phyloP scores from a whole-genome alignment of 2,797 vertebrate genomes.

The Parotocinclus haroldoi region DNA sequence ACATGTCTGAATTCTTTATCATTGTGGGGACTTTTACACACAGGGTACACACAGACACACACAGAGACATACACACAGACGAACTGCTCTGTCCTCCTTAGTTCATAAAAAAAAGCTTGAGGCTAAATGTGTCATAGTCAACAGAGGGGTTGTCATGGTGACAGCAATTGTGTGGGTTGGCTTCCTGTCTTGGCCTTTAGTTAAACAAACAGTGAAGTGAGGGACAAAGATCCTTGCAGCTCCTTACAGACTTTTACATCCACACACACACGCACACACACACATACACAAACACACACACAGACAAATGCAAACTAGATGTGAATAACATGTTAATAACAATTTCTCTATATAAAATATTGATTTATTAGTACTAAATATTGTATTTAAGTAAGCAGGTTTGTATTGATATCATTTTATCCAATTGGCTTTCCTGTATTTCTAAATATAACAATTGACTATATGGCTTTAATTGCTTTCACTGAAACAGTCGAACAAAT shows the following conservation, averaged over 20 bases:
- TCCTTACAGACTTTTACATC: conserved; percentile 79
- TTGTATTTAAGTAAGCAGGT: no score
- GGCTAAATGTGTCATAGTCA: conserved; percentile 68
- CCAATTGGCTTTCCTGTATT: not conserved
- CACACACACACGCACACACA: conserved; percentile 39
- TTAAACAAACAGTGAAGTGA: conserved; percentile 72
- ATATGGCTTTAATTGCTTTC: no score
- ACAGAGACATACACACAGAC: conserved; percentile 39
- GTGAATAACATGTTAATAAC: no score
- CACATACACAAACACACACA: conserved; percentile 1
- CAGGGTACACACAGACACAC: conserved; percentile 31
- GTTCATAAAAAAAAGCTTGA: conserved; percentile 55
- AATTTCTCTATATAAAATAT: no score
- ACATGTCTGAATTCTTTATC: no score
- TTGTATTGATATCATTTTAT: no score
- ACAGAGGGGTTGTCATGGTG: conserved; percentile 73
- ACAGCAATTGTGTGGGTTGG: conserved; percentile 72
- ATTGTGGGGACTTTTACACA: no score
- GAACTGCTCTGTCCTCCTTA: conserved; percentile 43
- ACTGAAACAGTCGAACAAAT: no score
- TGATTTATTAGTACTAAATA: no score
- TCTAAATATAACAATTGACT: no score
- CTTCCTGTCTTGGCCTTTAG: conserved; percentile 76
- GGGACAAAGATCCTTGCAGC: conserved; percentile 64
- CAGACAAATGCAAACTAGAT: no score